Percentiles rank a stretch among this genome's conserved stretches.
Conservation (phyloP, 2,888 invertebrate species). For the Tetropium fuscum region DNA sequence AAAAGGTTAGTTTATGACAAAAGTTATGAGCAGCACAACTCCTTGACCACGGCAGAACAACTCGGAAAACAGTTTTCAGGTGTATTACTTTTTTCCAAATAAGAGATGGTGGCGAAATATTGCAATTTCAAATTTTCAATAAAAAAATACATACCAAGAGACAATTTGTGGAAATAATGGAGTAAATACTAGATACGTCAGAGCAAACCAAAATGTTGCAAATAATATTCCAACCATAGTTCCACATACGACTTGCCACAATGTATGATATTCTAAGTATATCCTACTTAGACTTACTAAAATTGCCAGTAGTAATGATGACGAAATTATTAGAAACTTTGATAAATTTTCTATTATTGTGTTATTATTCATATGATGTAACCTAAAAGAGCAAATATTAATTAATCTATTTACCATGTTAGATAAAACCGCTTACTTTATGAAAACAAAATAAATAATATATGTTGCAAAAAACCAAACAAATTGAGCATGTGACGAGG, state of each 20-base stretch:
- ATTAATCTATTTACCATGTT: not conserved
- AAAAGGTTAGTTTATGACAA: no score
- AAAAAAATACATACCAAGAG: constrained; percentile 80
- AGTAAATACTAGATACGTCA: constrained; percentile 84
- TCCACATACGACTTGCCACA: constrained; percentile 85
- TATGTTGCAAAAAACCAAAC: constrained; percentile 93
- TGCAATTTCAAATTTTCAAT: no score
- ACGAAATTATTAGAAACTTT: constrained; percentile 74
- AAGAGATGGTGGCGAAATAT: no score
- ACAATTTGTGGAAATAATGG: constrained; percentile 88
- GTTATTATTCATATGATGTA: constrained; percentile 86
- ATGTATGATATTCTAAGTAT: constrained; percentile 89
- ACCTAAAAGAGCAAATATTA: constrained; percentile 67
- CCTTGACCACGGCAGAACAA: no score
- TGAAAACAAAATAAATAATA: constrained; percentile 85
- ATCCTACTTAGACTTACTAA: constrained; percentile 80
- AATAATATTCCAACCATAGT: constrained; percentile 78
- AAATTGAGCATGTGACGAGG: constrained; percentile 91
- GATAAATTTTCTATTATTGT: constrained; percentile 82
- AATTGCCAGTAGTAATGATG: constrained; percentile 71
- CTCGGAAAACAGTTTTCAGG: no score
- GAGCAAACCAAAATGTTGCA: constrained; percentile 84
- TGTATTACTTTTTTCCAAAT: no score
- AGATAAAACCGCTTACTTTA: constrained; percentile 73
- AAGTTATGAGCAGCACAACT: no score